Evolutionary conservation across 2,113 vertebrate species (phyloP), one percentile per base, ranked within the genome.

Genomic region (Sitta europaea): DNA sequence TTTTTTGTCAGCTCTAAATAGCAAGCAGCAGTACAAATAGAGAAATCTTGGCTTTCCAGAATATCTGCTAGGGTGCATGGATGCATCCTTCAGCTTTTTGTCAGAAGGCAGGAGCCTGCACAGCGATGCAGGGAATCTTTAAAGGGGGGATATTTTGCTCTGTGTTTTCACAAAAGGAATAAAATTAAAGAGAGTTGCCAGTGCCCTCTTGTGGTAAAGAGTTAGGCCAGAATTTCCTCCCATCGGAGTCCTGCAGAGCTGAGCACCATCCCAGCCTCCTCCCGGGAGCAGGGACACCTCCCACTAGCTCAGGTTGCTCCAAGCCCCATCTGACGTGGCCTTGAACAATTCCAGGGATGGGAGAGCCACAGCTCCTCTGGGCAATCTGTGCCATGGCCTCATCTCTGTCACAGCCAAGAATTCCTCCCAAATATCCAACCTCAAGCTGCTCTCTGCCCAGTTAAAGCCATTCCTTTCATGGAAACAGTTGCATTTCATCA

Each of bases 121-220:
- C 14, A 70, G 28, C 0, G 35, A 81, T 14, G 45, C 33, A 53
- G 21, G n/a, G 16, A 79, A 47, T 27, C 51, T 51, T 11, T 38
- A 36, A 15, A 57, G 4, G 3, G n/a, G 23, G 6, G 57, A 54
- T 43, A n/a, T 47, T 80, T 48, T 22, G 18, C 22, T 57, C 17
- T 43, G 53, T 2, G 1, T 57, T 79, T 79, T 28, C 66, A 73
- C 40, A 33, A 45, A 36, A 5, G 42, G 31, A 88, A 17, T 45
- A 27, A 83, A 70, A 73, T 31, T 18, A 73, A 61, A 0, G n/a
- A 58, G 67, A 89, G 55, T 9, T 15, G 35, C 80, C 88, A 67
- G 45, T 86, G 92, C 94, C 93, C 93, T 88, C 96, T 96, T 92
- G 88, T 63, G 94, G 90, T 29, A 62, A 43, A 38, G 1, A 0